Base-by-base conservation (phyloP, 2,888 invertebrate species). In the Drosophila quinaria region DNA sequence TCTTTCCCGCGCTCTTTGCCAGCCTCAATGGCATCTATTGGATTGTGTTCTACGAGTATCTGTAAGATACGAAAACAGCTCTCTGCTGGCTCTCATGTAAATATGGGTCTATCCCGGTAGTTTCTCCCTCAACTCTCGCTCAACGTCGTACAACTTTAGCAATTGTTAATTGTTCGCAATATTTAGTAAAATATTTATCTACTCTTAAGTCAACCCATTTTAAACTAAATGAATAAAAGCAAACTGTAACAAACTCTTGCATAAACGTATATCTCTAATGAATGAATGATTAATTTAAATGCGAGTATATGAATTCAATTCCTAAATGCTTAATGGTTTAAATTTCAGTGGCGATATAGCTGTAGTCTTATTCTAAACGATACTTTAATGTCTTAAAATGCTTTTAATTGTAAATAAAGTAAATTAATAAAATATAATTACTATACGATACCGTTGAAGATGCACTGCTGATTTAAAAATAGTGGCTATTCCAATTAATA, bases 31-130 rank as follows among this genome's bases (percentile, higher is more conserved):
- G 94, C 72, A 95, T 95, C 75, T 96, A 96, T 90, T 96, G 96
- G 96, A 94, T 95, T 81, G 94, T 95, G 90, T 96, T 96, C 92
- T 95, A 95, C 63, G 95, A 96, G 90, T 96, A 95, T 91, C 94
- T 95, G 90, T 95, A 94, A 93, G 78, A 68, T 67, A 42, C 31
- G 31, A 31, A 19, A 58, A 31, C 22, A 58, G 37, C 35, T n/a
- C 11, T 31, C 49, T 35, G 46, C 19, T 50, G 41, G 49, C 52
- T 69, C 51, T 52, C 42, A 61, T 81, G 85, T 85, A 84, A 72
- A 83, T 82, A 83, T 67, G 61, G 62, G 39, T 72, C 44, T 65
- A 22, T 58, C 29, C 47, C 15, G 49, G 13, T 50, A 50, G 49
- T 33, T 13, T 11, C 33, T 15, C 35, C 50, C 13, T 15, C 19